phyloP scores from a whole-genome alignment of 2,888 invertebrate genomes.

The Philereme vetulata region DNA sequence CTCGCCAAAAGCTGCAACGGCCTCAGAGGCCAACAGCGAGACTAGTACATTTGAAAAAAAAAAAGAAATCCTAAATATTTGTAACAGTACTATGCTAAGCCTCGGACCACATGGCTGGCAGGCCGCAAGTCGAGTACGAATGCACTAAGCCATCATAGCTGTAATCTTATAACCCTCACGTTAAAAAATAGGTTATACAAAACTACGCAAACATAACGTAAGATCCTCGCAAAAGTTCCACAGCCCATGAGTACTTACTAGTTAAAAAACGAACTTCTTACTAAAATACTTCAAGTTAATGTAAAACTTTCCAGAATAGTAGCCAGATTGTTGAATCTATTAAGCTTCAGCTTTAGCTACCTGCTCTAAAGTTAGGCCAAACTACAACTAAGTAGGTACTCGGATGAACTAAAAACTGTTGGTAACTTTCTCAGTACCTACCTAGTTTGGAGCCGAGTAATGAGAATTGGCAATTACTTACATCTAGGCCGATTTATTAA shows the following conservation, averaged over 20 bases:
- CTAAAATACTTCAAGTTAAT: neutral
- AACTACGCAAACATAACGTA: too few species aligned
- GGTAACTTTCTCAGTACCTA: conserved; percentile 1
- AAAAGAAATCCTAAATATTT: too few species aligned
- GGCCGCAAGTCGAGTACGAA: too few species aligned
- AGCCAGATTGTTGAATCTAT: conserved; percentile 7
- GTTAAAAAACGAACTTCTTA: neutral
- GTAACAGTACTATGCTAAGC: too few species aligned
- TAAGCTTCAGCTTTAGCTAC: neutral
- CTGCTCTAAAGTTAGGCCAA: conserved; percentile 8
- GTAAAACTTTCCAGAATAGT: conserved; percentile 2
- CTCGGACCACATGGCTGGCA: too few species aligned
- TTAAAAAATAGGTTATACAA: too few species aligned
- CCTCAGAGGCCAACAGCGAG: too few species aligned
- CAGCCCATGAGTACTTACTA: neutral
- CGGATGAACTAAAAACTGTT: conserved; percentile 4
- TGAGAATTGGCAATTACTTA: conserved; percentile 9
- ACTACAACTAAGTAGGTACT: conserved; percentile 1
- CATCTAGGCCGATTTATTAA: conserved; percentile 14
- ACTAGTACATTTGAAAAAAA: too few species aligned
- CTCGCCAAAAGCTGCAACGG: too few species aligned
- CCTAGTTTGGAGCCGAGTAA: conserved; percentile 3
- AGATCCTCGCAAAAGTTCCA: too few species aligned
- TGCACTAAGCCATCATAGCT: too few species aligned
- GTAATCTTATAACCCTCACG: too few species aligned